Evolutionary conservation across 2,113 vertebrate genomes (phyloP), one percentile per base, ranked within the genome.

Genomic region (Leucopternis melanops): DNA sequence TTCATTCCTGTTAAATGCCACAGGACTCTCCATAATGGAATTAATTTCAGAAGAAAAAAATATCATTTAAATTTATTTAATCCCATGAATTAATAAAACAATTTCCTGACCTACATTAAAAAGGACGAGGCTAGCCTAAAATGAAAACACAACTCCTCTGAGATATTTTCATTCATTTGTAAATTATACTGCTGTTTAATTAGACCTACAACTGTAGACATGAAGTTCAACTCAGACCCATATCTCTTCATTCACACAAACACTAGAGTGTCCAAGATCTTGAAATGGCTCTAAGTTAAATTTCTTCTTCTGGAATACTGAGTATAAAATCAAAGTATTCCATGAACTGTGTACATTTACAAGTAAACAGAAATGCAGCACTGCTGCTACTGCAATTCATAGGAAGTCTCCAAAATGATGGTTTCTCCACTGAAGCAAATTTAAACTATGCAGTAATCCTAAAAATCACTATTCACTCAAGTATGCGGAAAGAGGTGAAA

Each of bases 21-120:
- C 7, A 82, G 52, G 57, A 88, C 44, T 75, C 36, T 85, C 63
- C 75, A 66, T 45, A 93, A 84, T 47, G n/a, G 70, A 88, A 90
- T 74, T 85, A 47, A 93, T 88, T 95, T 90, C 88, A 79, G 74
- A 79, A 73, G 55, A 61, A 93, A 93, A 93, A 81, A 87, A 83
- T 11, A 67, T 14, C 22, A 61, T 72, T 89, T 87, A 78, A 38
- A 50, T 81, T 57, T 62, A 54, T 74, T 92, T 86, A 92, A 90
- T 58, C 9, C 16, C 42, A 45, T 55, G 44, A 88, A 74, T 88
- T 85, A 88, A 74, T 71, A 57, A 92, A 90, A 66, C 29, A 31
- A 57, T 57, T 79, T 81, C 70, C 70, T 95, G 74, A 65, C 86
- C 78, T 66, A 92, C 31, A 81, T 74, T 58, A 62, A 50, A 83